Base-by-base conservation (phyloP, 1,140 invertebrate species). In the Lordiphosa collinella region DNA sequence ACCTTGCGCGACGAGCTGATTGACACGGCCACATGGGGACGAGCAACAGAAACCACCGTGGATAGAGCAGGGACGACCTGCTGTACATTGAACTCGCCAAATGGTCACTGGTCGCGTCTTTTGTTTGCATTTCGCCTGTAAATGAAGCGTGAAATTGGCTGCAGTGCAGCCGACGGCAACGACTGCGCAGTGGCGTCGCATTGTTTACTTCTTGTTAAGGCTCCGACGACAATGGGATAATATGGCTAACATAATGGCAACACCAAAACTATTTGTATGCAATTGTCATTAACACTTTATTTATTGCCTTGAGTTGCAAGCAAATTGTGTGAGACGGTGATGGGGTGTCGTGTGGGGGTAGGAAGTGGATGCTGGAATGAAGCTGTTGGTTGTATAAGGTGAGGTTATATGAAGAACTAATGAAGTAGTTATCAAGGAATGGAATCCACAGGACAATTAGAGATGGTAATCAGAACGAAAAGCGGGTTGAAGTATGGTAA, bases 111-210 rank as follows among this genome's bases (percentile, higher is more conserved):
- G 34, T 59, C 60, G 55, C 44, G 54, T 79, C 75, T 76, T 84
- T 84, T 84, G 78, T 84, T 82, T 82, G 78, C 78, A 84, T 84
- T 84, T 78, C 54, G 78, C 41, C 57, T 65, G 59, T 73, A 84
- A 87, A 87, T 87, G 84, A 87, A 87, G 84, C 84, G 78, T 87
- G 84, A 87, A 87, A 87, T 87, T 87, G 74, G 70, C 78, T 76
- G 63, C 56, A 84, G 58, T 86, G 73, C 73, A 87, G 64, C 71
- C 44, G 50, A 52, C 18, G 53, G 18, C 60, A 25, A 52, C 11
- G 38, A 34, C 29, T 40, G 48, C 22, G 36, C 25, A 41, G 37
- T 35, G 46, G 70, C 76, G 71, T 82, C 55, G 78, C 78, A 82
- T 82, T 82, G 76, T 82, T 82, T 82, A 71, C 76, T 82, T 82